phyloP scores from a whole-genome alignment of 1,140 invertebrate species.

The Sinella curviseta region DNA sequence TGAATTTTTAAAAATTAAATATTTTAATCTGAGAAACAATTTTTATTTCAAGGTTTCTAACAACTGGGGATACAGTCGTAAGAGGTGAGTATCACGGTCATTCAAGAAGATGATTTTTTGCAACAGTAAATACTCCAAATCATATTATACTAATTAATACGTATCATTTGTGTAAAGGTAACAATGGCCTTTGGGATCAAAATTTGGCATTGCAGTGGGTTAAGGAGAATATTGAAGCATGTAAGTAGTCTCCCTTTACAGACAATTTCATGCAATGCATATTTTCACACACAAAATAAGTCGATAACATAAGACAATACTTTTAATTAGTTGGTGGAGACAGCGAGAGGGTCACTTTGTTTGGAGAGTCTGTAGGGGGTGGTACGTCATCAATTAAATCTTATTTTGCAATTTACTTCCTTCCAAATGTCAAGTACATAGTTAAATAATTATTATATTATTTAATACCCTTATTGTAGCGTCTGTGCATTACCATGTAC shows the following conservation, averaged over 20 bases:
- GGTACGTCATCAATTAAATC: background rate
- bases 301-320: background rate
- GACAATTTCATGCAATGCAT: background rate
- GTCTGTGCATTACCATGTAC: slow-evolving; percentile 4
- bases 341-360: background rate
- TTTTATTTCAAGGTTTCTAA: background rate
- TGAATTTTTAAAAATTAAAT: background rate
- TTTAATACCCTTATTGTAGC: background rate
- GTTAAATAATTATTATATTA: background rate
- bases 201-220: slow-evolving; percentile 23
- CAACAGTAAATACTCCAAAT: background rate
- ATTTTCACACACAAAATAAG: background rate
- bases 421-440: no score
- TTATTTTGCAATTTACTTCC: background rate
- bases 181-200: slow-evolving; percentile 15
- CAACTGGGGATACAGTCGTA: slow-evolving; percentile 16
- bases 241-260: no score
- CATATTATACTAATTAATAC: background rate
- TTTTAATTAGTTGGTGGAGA: slow-evolving; percentile 7
- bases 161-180: background rate
- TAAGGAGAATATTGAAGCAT: background rate
- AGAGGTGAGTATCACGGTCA: background rate
- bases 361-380: slow-evolving; percentile 7
- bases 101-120: background rate
- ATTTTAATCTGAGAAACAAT: background rate